phyloP scores from a whole-genome alignment of 2,797 vertebrate genomes.

The Nothura maculosa region DNA sequence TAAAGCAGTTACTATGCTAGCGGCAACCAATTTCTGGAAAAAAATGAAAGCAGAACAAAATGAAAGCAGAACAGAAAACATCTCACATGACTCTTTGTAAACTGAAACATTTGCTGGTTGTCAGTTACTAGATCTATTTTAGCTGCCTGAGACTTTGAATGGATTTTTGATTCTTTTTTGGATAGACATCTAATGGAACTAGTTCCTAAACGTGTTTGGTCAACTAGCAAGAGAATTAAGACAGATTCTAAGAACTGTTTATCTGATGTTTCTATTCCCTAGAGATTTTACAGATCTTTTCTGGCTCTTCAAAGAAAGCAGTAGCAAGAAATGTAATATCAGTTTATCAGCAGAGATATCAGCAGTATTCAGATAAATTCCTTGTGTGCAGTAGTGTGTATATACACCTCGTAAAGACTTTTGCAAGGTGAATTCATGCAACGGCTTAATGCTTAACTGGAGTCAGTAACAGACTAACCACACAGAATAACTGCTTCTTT shows the following conservation, averaged over 20 bases:
- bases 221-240: constrained; percentile 42
- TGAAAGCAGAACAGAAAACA: not conserved
- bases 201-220: constrained; percentile 38
- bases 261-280: constrained; percentile 50
- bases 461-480: constrained; percentile 6
- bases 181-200: constrained; percentile 60
- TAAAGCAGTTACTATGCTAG: not conserved
- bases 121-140: not conserved
- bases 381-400: constrained; percentile 5
- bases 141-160: not conserved
- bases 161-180: constrained; percentile 24
- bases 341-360: constrained; percentile 45
- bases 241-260: not conserved
- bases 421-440: constrained; percentile 57
- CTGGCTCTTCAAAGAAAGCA: constrained; percentile 28
- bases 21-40: not conserved
- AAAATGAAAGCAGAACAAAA: not conserved
- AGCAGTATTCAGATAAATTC: constrained; percentile 45
- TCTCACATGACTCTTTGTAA: not conserved
- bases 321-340: constrained; percentile 37
- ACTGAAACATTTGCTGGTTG: not conserved
- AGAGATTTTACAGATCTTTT: constrained; percentile 1
- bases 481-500: not conserved
- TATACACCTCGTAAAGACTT: constrained; percentile 23
- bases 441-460: constrained; percentile 30